These are phyloP conservation scores for Ochropleura leucogaster DNA, from an alignment of 2,888 invertebrate genomes.

Conservation along the genomic window DNA sequence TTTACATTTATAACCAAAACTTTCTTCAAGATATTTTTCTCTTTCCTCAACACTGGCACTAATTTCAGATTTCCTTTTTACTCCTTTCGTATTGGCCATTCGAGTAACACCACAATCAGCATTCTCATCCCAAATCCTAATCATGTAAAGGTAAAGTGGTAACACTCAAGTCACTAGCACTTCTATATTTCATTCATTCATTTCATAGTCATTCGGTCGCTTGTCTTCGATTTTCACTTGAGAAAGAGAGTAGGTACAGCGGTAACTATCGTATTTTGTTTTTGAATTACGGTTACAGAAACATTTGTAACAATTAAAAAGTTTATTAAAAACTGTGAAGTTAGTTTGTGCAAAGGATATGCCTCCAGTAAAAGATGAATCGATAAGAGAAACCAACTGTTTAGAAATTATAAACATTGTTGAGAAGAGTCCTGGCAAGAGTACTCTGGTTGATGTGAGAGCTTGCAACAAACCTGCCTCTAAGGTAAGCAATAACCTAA, in stretches of 20 bases:
- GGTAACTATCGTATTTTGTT: constrained; percentile 40
- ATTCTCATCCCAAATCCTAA: background rate
- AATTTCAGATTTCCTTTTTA: no score
- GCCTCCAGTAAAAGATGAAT: constrained; percentile 89
- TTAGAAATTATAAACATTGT: constrained; percentile 86
- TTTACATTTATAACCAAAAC: no score
- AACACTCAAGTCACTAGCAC: background rate
- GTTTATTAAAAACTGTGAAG: constrained; percentile 51
- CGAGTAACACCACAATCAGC: no score
- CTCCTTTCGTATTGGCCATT: no score
- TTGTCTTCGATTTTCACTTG: constrained; percentile 73
- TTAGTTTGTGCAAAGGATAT: constrained; percentile 79
- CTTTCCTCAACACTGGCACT: no score
- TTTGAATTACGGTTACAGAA: constrained; percentile 32
- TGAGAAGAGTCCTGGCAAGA: constrained; percentile 88
- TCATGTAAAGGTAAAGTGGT: background rate
- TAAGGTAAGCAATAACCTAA: constrained; percentile 87
- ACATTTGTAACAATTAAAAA: constrained; percentile 15
- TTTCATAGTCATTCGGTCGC: constrained; percentile 41
- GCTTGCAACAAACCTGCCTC: constrained; percentile 92
- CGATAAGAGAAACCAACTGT: constrained; percentile 86
- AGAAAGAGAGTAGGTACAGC: constrained; percentile 42
- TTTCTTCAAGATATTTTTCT: no score
- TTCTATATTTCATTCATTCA: constrained; percentile 28
- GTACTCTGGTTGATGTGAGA: constrained; percentile 91